phyloP scores from a whole-genome alignment of 2,888 invertebrate species.

The Scaptomyza cyrtandrae region DNA sequence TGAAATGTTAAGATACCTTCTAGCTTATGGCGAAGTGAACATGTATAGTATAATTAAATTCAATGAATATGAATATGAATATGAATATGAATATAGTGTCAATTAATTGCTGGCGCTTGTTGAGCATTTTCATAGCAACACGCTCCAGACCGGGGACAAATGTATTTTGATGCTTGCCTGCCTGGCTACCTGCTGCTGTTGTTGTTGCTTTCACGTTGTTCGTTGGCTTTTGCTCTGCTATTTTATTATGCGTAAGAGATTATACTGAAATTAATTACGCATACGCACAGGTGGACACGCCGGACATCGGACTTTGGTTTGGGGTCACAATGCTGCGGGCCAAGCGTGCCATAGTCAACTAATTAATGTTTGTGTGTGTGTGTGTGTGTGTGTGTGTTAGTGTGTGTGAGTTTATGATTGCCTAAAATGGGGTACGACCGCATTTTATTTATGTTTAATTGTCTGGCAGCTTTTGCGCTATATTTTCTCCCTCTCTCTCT shows the following conservation, averaged over 20 bases:
- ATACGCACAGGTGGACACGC: conserved; percentile 69
- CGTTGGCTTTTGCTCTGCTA: conserved; percentile 42
- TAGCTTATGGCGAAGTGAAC: conserved; percentile 1
- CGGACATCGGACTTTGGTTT: conserved; percentile 15
- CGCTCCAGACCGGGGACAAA: conserved; percentile 11
- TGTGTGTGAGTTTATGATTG: conserved; percentile 27
- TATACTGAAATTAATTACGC: conserved; percentile 77
- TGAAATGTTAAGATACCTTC: background rate
- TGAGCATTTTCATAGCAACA: conserved; percentile 34
- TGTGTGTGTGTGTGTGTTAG: too few species aligned
- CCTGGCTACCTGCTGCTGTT: conserved; percentile 3
- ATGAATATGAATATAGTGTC: conserved; percentile 63
- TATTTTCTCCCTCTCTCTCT: background rate
- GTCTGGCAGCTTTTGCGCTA: conserved; percentile 48
- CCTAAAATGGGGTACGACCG: conserved; percentile 14
- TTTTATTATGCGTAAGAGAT: conserved; percentile 78
- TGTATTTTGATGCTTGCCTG: conserved; percentile 45
- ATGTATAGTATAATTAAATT: conserved; percentile 54
- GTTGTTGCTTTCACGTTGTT: conserved; percentile 19
- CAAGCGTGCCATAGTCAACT: conserved; percentile 49
- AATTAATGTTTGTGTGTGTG: conserved; percentile 47
- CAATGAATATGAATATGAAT: conserved; percentile 42
- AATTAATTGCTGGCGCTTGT: conserved; percentile 64
- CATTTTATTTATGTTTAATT: conserved; percentile 72
- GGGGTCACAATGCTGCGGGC: conserved; percentile 20